Evolutionary conservation across 2,113 vertebrate genomes (phyloP), one percentile per base, ranked within the genome.

Genomic region (Rallus limicola): DNA sequence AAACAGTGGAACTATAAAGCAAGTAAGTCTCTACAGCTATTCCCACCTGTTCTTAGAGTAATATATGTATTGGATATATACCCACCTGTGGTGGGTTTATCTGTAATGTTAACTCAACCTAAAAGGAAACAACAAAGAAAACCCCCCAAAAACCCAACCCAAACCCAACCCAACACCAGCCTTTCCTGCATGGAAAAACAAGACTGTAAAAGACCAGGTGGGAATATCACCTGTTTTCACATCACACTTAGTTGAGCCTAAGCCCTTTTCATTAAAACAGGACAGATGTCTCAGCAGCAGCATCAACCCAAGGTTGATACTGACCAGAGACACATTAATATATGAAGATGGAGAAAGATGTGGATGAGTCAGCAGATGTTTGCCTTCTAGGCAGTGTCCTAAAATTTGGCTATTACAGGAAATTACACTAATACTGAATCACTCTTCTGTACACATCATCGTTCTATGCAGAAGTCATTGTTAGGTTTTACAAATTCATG

Each of bases 291-390:
- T 29, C 62, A 62, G 38, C 34, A 68, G 42, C 33, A 88, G 16
- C 46, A 72, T 34, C 76, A 71, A 34, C 18, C 3, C 42, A 53
- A 76, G 19, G 21, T 12, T 95, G 62, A 93, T 53, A 69, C 20
- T 82, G n/a, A 89, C 42, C 38, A 84, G 24, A 86, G 5, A 38
- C 26, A 72, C 1, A 40, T 53, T 75, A 82, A 85, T 19, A 62
- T 6, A 38, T 42, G 38, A 84, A 92, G 40, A 48, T 68, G 33
- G 21, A 84, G 69, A 34, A 95, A 90, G 78, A 84, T 9, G 21
- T 84, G 50, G 50, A 40, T 71, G 88, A 96, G 34, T 84, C 72
- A 96, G 78, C 64, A 96, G 42, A 79, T 55, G 31, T 86, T 95
- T 87, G 33, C 68, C 44, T 88, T 78, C 33, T 68, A 58, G 40